Conservation (phyloP, 2,113 vertebrate genomes). For the Paradisaea rubra region DNA sequence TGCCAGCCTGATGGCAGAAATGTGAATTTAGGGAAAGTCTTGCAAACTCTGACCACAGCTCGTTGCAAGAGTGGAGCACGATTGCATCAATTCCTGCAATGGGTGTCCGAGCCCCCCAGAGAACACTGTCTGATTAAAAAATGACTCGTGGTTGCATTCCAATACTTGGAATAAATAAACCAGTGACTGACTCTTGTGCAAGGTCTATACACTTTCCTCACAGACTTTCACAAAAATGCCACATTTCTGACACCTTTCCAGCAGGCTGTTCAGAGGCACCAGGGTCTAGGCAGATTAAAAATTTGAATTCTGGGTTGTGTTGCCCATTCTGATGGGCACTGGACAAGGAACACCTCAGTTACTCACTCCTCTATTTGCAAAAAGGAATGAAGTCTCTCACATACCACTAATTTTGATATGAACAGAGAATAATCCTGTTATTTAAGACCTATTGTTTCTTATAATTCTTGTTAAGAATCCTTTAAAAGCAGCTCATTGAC, state of each 20-base stretch:
- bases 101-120: conserved; percentile 5
- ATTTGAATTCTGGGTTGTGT: background rate
- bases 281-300: background rate
- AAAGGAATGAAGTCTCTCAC: background rate
- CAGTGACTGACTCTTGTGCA: conserved; percentile 33
- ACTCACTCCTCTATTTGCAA: background rate
- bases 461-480: background rate
- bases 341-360: background rate
- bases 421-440: background rate
- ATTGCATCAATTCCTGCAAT: conserved; percentile 49
- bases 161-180: conserved; percentile 29
- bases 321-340: background rate
- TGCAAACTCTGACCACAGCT: background rate
- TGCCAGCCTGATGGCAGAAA: background rate
- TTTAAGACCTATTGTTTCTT: background rate
- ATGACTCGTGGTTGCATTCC: background rate
- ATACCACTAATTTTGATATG: background rate
- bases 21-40: background rate
- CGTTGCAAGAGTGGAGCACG: background rate
- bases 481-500: background rate
- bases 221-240: conserved; percentile 27
- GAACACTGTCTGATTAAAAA: background rate
- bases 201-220: conserved; percentile 15
- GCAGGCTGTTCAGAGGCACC: background rate
- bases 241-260: conserved; percentile 53